phyloP scores from a whole-genome alignment of 1,140 invertebrate species.

The Caerostris extrusa region DNA sequence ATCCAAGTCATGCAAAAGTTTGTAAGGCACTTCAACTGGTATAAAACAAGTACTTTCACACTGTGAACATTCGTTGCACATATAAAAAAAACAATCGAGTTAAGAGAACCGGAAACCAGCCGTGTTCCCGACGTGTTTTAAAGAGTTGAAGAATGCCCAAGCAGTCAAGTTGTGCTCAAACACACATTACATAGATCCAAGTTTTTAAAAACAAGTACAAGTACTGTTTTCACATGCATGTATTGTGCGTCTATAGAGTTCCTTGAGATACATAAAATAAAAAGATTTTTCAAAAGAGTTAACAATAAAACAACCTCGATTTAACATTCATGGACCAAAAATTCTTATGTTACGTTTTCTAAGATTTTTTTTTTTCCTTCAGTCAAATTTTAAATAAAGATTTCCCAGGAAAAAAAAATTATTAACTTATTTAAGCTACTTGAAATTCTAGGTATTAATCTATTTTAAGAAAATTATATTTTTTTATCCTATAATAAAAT shows the following conservation, averaged over 20 bases:
- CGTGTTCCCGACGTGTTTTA: constrained; percentile 40
- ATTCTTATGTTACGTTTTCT: too few relatives aligned
- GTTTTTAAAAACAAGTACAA: background rate
- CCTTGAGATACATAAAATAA: constrained; percentile 11
- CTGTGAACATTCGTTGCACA: background rate
- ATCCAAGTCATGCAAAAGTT: constrained; percentile 3
- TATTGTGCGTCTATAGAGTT: constrained; percentile 1
- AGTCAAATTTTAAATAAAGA: too few relatives aligned
- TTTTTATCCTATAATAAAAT: too few relatives aligned
- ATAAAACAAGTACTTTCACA: background rate
- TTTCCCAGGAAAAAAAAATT: too few relatives aligned
- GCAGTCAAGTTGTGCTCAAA: background rate
- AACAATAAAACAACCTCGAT: background rate
- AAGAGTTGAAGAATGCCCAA: constrained; percentile 22
- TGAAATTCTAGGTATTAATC: too few relatives aligned
- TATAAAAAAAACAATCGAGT: background rate
- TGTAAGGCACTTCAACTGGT: constrained; percentile 1
- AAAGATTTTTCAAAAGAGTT: background rate
- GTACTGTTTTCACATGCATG: background rate
- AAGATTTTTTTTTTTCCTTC: too few relatives aligned
- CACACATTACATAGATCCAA: constrained; percentile 7
- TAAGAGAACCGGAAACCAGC: constrained; percentile 64
- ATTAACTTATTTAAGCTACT: too few relatives aligned
- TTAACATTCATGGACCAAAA: too few relatives aligned
- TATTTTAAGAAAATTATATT: too few relatives aligned